Conservation (phyloP, 2,113 vertebrate genomes). For the Phalacrocorax carbo region DNA sequence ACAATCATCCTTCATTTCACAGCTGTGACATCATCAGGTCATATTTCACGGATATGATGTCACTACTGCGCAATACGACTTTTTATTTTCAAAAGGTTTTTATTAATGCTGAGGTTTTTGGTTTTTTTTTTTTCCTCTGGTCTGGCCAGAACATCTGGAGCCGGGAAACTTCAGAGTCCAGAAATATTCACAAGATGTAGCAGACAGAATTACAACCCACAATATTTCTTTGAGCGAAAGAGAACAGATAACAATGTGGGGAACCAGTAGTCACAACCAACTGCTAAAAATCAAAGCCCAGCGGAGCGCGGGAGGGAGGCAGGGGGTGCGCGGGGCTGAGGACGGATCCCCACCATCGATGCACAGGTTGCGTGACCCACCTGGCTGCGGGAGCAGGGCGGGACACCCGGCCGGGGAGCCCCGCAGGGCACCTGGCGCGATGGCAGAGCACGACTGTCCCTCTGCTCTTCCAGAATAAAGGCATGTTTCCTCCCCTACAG, state of each 20-base stretch:
- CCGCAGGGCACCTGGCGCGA: not conserved
- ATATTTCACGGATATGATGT: slow-evolving; percentile 66
- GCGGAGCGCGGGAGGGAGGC: not conserved
- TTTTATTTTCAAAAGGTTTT: slow-evolving; percentile 57
- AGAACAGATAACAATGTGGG: slow-evolving; percentile 38
- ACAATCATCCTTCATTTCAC: slow-evolving; percentile 53
- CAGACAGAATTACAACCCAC: slow-evolving; percentile 47
- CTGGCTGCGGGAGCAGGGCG: not conserved
- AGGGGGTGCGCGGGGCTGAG: not conserved
- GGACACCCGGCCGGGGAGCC: not conserved
- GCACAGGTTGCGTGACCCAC: accelerated
- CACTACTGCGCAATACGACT: slow-evolving; percentile 65
- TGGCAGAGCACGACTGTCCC: not conserved
- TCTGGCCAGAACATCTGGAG: slow-evolving; percentile 71
- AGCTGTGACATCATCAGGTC: slow-evolving; percentile 68
- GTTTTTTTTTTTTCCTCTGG: slow-evolving; percentile 4
- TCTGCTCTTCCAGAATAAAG: not conserved
- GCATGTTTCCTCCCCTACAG: not conserved
- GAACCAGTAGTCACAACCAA: slow-evolving; percentile 32
- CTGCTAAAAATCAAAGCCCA: not conserved
- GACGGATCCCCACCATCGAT: accelerated
- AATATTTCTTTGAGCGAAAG: slow-evolving; percentile 22
- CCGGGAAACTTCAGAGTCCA: slow-evolving; percentile 56
- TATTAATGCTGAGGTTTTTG: slow-evolving; percentile 60
- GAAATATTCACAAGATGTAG: slow-evolving; percentile 54